Base-by-base conservation (phyloP, 2,888 invertebrate species). In the Lepidocyrtoides sp. region DNA sequence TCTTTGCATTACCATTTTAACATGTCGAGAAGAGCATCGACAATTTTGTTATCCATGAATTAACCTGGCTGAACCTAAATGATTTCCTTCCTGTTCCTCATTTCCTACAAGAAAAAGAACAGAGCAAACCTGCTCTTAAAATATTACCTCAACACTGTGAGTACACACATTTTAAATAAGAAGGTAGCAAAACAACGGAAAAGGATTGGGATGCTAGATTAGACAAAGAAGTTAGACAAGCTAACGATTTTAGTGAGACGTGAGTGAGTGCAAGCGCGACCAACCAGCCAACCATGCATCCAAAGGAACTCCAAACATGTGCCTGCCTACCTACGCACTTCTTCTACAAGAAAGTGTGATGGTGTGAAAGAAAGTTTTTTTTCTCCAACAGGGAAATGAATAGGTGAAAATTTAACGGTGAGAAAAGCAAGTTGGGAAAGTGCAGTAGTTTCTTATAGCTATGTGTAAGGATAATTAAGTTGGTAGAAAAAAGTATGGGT, bases 151-250 rank as follows among this genome's bases (percentile, higher is more conserved):
- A 36, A 36, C 36, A 36, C 7, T 4, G 36, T 36, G 7, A 2
- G 36, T 7, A 36, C 36, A 36, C 36, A 2, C 36, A 36, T 36
- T 2, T 36, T n/a, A n/a, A n/a, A n/a, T 2, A n/a, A 20, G 36
- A 17, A 32, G 36, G 17, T 29, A 63, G 63, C 63, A n/a, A 48
- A 48, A 2, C 4, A 2, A 23, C 14, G 69, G 69, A n/a, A 4
- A 69, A 36, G n/a, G 66, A 69, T 69, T 2, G 63, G 23, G 36
- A 69, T 48, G 48, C 48, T 75, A 48, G 75, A 75, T 75, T 75
- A 48, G 75, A 75, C 48, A 75, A 48, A 48, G 48, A 75, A 48
- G 44, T 75, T 36, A 63, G 69, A 17, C 69, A 69, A 69, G 36
- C 17, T 69, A 69, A 32, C 36, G 69, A 36, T 69, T 69, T 69